A percentile compares a stretch with the other conserved stretches of the same genome.
phyloP scores from a whole-genome alignment of 2,113 vertebrate genomes.

The Protobothrops mucrosquamatus region DNA sequence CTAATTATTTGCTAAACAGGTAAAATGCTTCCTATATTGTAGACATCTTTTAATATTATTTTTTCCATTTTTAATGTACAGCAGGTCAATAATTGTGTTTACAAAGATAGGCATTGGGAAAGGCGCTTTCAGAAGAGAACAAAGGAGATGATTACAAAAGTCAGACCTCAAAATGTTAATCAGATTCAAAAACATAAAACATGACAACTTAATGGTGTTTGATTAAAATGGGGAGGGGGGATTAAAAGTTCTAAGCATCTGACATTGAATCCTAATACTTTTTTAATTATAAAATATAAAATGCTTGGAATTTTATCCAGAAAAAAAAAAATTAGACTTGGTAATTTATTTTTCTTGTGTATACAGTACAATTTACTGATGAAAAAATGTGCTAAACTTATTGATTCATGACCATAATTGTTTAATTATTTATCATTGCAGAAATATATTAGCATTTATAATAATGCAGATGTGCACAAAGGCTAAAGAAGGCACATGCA shows the following conservation, averaged over 20 bases:
- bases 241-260: constrained; percentile 72
- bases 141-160: constrained; percentile 71
- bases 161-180: constrained; percentile 77
- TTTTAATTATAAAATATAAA: constrained; percentile 94
- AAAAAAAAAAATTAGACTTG: constrained; percentile 92
- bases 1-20: background rate
- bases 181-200: constrained; percentile 79
- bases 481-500: constrained; percentile 83
- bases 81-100: constrained; percentile 53
- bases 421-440: constrained; percentile 99
- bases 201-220: constrained; percentile 74
- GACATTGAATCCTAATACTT: constrained; percentile 79
- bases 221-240: constrained; percentile 63
- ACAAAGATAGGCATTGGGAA: constrained; percentile 11
- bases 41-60: constrained; percentile 24
- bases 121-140: constrained; percentile 58
- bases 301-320: constrained; percentile 85
- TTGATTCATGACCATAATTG: constrained; percentile 99
- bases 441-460: constrained; percentile 99
- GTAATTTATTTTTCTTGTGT: constrained; percentile 99
- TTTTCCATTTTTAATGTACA: constrained; percentile 55
- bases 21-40: constrained; percentile 1
- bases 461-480: constrained; percentile 88
- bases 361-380: constrained; percentile 99
- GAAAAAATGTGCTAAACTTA: constrained; percentile 99